Evolutionary conservation across 2,888 invertebrate species (phyloP), one percentile per base, ranked within the genome.

Genomic region (Drosophila meridiana): DNA sequence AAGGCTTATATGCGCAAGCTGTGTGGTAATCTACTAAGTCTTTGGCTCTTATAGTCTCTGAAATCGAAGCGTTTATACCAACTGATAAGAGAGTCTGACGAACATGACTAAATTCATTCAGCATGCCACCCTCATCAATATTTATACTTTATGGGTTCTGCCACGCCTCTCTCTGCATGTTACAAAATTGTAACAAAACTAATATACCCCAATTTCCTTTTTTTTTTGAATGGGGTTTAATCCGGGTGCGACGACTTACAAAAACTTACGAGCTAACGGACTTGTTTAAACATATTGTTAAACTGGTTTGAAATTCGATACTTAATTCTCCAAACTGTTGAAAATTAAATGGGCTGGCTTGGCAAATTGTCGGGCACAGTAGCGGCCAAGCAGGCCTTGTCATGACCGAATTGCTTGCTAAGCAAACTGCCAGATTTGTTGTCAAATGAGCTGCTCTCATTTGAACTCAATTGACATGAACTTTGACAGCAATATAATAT

Each of bases 381-480:
- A 48, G 48, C 32, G 14, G 20, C 9, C 5, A 9, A 9, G 45
- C 45, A 20, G 11, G 50, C n/a, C 32, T 11, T 32, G 48, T n/a
- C 8, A 2, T 20, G n/a, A 32, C 48, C 9, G 9, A 50, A 32
- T 50, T n/a, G 38, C 55, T 30, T 9, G 20, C 14, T 26, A 43
- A 26, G 32, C 26, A 57, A 57, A 32, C 13, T n/a, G 0, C 9
- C 0, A 34, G 34, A 56, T 28, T 28, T 42, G 4, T 20, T 32
- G 42, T 32, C 40, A 56, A 56, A 11, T 42, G 30, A 42, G 43
- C 26, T 26, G 43, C 43, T 34, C 34, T 8, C 9, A 34, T 4
- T 34, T 45, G 43, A 58, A 14, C 34, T 20, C 34, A 45, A 6
- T 45, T 45, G 57, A 45, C 30, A 40, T 38, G 62, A 62, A 34